phyloP scores from a whole-genome alignment of 2,113 vertebrate genomes.

The Cryptotis parvus region DNA sequence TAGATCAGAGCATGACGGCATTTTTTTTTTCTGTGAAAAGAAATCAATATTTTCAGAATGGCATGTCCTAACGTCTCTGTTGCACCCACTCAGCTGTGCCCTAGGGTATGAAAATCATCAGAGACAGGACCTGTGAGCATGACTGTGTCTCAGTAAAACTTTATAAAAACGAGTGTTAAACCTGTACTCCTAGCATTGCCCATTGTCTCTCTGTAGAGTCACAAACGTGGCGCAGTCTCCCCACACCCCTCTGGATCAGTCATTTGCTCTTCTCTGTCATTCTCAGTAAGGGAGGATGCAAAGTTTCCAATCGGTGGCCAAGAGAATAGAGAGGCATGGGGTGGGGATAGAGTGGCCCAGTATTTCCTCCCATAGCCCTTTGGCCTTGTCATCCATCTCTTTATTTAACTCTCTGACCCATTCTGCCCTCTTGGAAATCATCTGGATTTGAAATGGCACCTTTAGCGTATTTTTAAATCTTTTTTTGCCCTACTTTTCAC shows the following conservation, averaged over 20 bases:
- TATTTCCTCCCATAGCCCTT: too few relatives aligned
- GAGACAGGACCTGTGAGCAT: neutral
- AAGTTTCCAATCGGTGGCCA: neutral
- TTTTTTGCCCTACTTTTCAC: slow-evolving; percentile 69
- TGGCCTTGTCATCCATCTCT: neutral
- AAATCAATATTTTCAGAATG: neutral
- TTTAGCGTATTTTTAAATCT: slow-evolving; percentile 58
- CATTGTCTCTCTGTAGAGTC: neutral
- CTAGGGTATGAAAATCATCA: neutral
- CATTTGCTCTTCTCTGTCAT: neutral
- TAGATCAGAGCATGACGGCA: too few relatives aligned
- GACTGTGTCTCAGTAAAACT: neutral
- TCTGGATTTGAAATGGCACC: slow-evolving; percentile 49
- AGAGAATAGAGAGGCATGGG: neutral
- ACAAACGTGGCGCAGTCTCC: neutral
- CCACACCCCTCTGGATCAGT: neutral
- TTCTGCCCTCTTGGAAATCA: slow-evolving; percentile 38
- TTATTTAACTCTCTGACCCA: slow-evolving; percentile 60
- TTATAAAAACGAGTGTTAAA: neutral
- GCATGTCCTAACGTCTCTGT: neutral
- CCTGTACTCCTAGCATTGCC: neutral
- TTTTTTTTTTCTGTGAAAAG: too few relatives aligned
- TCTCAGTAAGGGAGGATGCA: neutral
- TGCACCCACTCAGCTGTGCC: neutral
- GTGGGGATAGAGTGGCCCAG: too few relatives aligned